A percentile compares a stretch with the other conserved stretches of the same genome.
Evolutionary conservation across 2,113 vertebrate genomes (phyloP).

Genomic region (Dendrocopos noguchii): DNA sequence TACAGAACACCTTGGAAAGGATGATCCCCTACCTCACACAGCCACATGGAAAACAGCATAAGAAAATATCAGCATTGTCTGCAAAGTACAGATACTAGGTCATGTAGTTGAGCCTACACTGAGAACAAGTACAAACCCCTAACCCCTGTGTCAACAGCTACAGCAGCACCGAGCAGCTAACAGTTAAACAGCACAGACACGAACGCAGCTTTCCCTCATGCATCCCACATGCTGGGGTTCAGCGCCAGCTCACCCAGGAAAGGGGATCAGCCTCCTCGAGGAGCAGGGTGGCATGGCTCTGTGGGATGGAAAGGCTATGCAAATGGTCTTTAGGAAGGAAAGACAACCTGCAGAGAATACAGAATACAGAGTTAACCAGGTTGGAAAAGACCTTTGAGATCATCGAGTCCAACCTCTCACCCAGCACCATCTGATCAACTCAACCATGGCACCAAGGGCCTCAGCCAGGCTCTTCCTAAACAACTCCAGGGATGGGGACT

Average conservation of each 20-base stretch:
- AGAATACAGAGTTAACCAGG: no score
- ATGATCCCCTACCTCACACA: conserved; percentile 41
- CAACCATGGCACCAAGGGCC: no score
- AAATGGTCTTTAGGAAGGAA: conserved; percentile 9
- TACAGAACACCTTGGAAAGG: neutral
- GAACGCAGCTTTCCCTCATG: conserved; percentile 10
- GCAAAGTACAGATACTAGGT: conserved; percentile 77
- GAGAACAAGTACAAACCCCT: conserved; percentile 78
- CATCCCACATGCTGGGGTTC: conserved; percentile 44
- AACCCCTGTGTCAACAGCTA: conserved; percentile 56
- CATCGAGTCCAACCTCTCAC: no score
- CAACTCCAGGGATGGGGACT: no score
- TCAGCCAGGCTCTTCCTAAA: no score
- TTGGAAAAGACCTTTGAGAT: no score
- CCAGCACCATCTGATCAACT: no score
- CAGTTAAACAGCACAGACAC: conserved; percentile 69
- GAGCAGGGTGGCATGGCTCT: neutral
- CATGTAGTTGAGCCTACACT: conserved; percentile 72
- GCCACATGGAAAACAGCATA: conserved; percentile 74
- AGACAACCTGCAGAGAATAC: neutral
- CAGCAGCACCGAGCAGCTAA: conserved; percentile 48
- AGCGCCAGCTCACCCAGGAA: neutral
- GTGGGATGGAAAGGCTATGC: neutral
- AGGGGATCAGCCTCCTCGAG: neutral
- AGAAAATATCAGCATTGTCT: conserved; percentile 78